Evolutionary conservation across 2,888 invertebrate genomes (phyloP), one percentile per base, ranked within the genome.

Genomic region (Heliconius charithonia): DNA sequence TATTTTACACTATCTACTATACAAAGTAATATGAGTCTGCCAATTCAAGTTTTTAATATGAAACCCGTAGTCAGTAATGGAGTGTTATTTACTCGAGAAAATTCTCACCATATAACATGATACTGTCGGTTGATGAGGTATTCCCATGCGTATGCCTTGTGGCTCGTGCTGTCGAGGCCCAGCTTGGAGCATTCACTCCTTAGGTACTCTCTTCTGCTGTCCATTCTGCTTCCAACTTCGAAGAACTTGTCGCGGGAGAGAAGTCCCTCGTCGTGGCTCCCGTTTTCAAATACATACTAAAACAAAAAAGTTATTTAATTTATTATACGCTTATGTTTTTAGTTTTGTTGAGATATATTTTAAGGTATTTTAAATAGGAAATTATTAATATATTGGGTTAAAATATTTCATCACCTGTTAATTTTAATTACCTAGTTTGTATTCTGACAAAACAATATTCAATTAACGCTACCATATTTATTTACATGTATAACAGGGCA

Each of bases 71-170:
- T n/a, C 56, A 27, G 32, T 73, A 67, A 66, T 56, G 65, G 32
- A 27, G 27, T 73, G 56, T 67, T 29, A n/a, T 27, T 77, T 41
- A 41, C 29, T 41, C 67, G 67, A 73, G 29, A 67, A 63, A 69
- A 10, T 75, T 62, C 95, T 93, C 88, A 96, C 98, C 98, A 98
- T 88, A 98, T 97, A 77, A 98, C 95, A 88, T 97, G 97, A 89
- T 97, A 96, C 88, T 97, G 97, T 84, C 96, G 95, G 91, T 97
- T 97, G 86, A 98, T 97, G 87, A 98, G 95, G 90, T 97, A 98
- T 90, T 98, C 98, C 98, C 98, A 98, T 22, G 98, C 96, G 86
- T 97, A 97, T 41, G 98, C 97, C 86, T 96, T 96, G 84, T 96
- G 96, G 29, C 96, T 96, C 59, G 95, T 93, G 80, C 95, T 92